Conservation (phyloP, 2,888 invertebrate species). For the Leucophenga maculata region DNA sequence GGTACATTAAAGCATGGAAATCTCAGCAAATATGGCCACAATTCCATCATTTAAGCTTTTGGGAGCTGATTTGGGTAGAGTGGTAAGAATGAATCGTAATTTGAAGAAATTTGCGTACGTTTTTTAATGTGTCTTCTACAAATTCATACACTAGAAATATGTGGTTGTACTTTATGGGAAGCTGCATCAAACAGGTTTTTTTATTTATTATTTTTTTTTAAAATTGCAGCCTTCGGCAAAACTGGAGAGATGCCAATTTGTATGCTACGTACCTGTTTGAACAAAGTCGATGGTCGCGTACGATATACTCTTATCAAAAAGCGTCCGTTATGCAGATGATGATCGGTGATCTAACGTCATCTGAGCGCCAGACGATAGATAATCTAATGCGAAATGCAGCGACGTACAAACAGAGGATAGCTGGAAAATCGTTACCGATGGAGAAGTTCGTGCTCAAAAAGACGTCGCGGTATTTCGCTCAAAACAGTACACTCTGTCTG, state of each 20-base stretch:
- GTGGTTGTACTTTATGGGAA: not conserved
- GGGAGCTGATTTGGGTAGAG: slow-evolving; percentile 94
- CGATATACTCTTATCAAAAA: slow-evolving; percentile 92
- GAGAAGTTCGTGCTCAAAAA: slow-evolving; percentile 96
- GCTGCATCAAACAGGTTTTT: too few species aligned
- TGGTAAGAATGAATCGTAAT: slow-evolving; percentile 73
- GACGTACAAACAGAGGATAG: slow-evolving; percentile 87
- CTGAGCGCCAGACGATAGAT: slow-evolving; percentile 76
- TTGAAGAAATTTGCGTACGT: not conserved
- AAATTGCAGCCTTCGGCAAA: slow-evolving; percentile 63
- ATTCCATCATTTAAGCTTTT: slow-evolving; percentile 93
- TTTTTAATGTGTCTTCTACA: not conserved
- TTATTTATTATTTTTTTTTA: too few species aligned
- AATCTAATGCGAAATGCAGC: slow-evolving; percentile 83
- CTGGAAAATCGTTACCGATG: slow-evolving; percentile 96
- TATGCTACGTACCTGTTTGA: slow-evolving; percentile 82
- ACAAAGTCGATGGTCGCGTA: slow-evolving; percentile 92
- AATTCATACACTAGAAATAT: not conserved
- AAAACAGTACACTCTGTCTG: slow-evolving; percentile 81
- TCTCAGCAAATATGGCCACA: slow-evolving; percentile 90
- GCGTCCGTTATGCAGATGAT: slow-evolving; percentile 87
- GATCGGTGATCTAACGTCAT: slow-evolving; percentile 72
- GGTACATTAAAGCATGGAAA: slow-evolving; percentile 86
- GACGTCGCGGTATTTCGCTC: slow-evolving; percentile 83
- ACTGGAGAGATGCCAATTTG: slow-evolving; percentile 84